phyloP scores from a whole-genome alignment of 1,140 invertebrate genomes.

The Anastrepha obliqua region DNA sequence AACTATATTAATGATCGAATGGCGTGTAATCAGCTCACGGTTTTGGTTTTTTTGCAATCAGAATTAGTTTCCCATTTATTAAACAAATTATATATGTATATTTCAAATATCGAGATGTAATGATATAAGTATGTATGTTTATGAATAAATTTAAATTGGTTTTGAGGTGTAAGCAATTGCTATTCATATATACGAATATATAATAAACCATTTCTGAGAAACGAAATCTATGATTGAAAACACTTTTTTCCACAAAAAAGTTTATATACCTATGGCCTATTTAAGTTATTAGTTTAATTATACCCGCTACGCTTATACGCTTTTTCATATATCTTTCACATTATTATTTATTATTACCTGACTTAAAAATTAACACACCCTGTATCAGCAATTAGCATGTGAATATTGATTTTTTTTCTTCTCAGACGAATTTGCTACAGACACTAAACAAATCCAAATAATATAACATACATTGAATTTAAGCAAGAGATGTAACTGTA shows the following conservation, averaged over 20 bases:
- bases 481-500: neutral
- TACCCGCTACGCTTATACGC: neutral
- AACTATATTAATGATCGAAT: no score
- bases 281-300: slow-evolving; percentile 19
- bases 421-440: no score
- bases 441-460: neutral
- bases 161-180: neutral
- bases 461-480: neutral
- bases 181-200: neutral
- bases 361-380: neutral
- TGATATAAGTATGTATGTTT: no score
- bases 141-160: neutral
- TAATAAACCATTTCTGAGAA: neutral
- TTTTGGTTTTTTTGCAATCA: no score
- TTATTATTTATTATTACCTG: neutral
- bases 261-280: neutral
- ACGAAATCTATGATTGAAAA: slow-evolving; percentile 21
- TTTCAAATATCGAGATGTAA: no score
- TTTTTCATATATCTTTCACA: neutral
- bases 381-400: neutral
- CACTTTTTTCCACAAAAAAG: neutral
- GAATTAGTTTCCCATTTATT: no score
- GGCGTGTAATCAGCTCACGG: no score
- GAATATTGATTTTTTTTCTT: neutral
- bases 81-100: no score